Base-by-base conservation (phyloP, 2,113 vertebrate genomes). In the Paradisaea rubra region DNA sequence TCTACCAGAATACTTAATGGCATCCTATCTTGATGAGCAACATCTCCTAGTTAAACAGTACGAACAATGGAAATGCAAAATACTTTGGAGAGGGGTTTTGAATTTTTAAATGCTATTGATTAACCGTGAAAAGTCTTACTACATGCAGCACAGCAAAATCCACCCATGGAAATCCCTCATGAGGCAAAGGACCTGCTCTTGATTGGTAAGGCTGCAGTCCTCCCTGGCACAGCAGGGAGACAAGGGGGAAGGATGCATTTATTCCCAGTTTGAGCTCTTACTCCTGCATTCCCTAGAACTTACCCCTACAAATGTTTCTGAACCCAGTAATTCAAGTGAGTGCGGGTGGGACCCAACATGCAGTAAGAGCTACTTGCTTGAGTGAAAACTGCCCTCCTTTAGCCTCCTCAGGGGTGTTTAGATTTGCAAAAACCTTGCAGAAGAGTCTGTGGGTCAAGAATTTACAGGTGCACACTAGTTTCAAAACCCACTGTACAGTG, bases 21-120 rank as follows among this genome's bases (percentile, higher is more conserved):
- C 72, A 79, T 93, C 73, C 89, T 93, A 94, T 91, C 95, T 74
- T 59, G 86, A 96, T 78, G 57, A 93, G 63, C 91, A 94, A 86
- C 89, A 92, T 76, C 83, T 95, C 89, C 56, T n/a, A 89, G 92
- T 76, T 78, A 86, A 93, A 92, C 63, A 88, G n/a, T 31, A 66
- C 0, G 1, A 92, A 93, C 89, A 86, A 84, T 37, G 52, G 61
- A 91, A 93, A 94, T 72, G 80, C 60, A 91, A 95, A 95, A 86
- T 56, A 86, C 76, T 86, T 83, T 19, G 56, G 52, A 88, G 85
- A 86, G 15, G 10, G 37, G 85, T 76, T 72, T 74, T 57, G 2
- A 35, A 83, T 83, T 94, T 95, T 85, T 80, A 64, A 91, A 70
- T 61, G 68, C 44, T 82, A 63, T 80, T 68, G 66, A 89, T 92